Evolutionary conservation across 2,113 vertebrate species (phyloP), one percentile per base, ranked within the genome.

Genomic region (Protomyctophum bolini): DNA sequence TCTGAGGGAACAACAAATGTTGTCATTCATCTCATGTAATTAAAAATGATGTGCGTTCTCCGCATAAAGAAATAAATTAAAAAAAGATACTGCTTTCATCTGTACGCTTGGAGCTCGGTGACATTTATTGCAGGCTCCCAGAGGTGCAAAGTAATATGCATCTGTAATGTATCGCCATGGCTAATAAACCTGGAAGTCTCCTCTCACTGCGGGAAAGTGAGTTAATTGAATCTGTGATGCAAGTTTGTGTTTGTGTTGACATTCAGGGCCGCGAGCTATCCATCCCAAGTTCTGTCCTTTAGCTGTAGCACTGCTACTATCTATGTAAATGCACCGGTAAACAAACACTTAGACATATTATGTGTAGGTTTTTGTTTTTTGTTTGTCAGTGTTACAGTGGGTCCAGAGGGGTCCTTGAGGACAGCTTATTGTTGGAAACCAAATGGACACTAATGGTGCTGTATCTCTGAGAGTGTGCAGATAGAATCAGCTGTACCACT

Each of bases 131-230:
- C 63, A 83, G 54, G 33, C 45, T 63, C 62, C 82, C 76, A 70
- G 79, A 73, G 78, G 78, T 87, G 72, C 73, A 86, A 74, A 83
- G 70, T 61, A 76, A 80, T 64, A 57, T 75, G 70, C 58, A 77
- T 80, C 73, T 72, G 52, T 14, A 66, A 29, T 41, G 12, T 58
- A 10, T 58, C 29, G 6, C 21, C 21, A 6, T 58, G 28, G 29
- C 21, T 58, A 58, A 6, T 57, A 15, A 15, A 21, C 11, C 9
- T 58, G 21, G 28, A 9, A 59, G 4, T 72, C 56, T 69, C 79
- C 55, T 77, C 70, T 46, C n/a, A 57, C 66, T 74, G 70, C 5
- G 33, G 33, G 5, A 73, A 50, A 69, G 48, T 7, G 7, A 73
- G 76, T 80, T 66, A 5, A 79, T 84, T 11, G 11, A 70, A 70